Evolutionary conservation across 2,113 vertebrate genomes (phyloP), one percentile per base, ranked within the genome.

Genomic region (Nematolebias whitei): DNA sequence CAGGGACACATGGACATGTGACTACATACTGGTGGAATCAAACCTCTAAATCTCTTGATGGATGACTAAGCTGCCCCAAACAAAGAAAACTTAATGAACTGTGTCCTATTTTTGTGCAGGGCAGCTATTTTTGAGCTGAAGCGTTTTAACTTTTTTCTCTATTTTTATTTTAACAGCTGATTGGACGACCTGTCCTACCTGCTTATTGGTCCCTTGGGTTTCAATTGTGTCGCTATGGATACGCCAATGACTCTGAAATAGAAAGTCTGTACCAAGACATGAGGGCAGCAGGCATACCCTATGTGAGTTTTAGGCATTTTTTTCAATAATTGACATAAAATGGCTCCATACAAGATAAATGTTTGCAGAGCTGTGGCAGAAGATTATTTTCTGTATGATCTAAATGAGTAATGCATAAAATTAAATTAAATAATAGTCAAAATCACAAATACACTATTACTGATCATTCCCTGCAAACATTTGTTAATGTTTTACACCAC

Each of bases 181-280:
- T 98, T 83, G 97, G 98, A 44, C 92, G 87, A 54, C 98, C 96
- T 3, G 91, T 96, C 68, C 92, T 99, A 92, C 96, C 96, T 58
- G 81, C 98, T 29, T 99, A 99, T 71, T 99, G 98, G 98, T 81
- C 95, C 57, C 86, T 99, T 74, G 97, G 97, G 63, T 98, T 97
- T 88, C 96, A 99, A 41, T 83, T 99, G 54, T 96, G 95, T 87
- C 96, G 95, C 55, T 98, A 97, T 43, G 98, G 97, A 26, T 98
- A 99, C 20, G 63, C 24, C 12, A 95, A 94, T 7, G 94, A 95
- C 56, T 6, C 29, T 0, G 92, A 99, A 63, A 86, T 99, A 0
- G 2, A 50, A 15, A 11, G 91, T 11, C 9, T 99, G 0, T 97
- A 96, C 68, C 32, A 47, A 0, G 84, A 54, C 0, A 99, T 98